Base-by-base conservation (phyloP, 2,888 invertebrate genomes). In the Marasmarcha lunaedactyla region DNA sequence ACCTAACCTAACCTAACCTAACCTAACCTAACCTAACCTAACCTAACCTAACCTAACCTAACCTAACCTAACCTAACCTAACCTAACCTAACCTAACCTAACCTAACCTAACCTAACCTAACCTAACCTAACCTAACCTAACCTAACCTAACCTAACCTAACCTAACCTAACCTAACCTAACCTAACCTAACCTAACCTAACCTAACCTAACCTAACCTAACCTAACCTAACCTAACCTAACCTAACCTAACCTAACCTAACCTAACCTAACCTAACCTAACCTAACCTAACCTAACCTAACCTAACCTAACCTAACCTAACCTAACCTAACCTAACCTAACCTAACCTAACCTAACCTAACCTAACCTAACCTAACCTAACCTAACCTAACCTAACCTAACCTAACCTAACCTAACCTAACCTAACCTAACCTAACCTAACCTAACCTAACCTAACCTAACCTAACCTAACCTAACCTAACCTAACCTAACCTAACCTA, bases 121-220 rank as follows among this genome's bases (percentile, higher is more conserved):
- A n/a, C n/a, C n/a, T n/a, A n/a, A n/a, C n/a, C n/a, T n/a, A n/a
- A n/a, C n/a, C n/a, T n/a, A n/a, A n/a, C n/a, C n/a, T n/a, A n/a
- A n/a, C n/a, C n/a, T n/a, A n/a, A n/a, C n/a, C n/a, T n/a, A n/a
- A n/a, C n/a, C n/a, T n/a, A 41, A 37, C 41, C 41, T 41, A 41
- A 37, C 41, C 41, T 41, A 41, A 37, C 41, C 38, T 37, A 34
- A 38, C 37, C 42, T 37, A 34, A 38, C 37, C 42, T 42, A 38
- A 38, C 42, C 42, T 42, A 38, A 38, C 42, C 42, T 42, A 38
- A 38, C 41, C 41, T 41, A 38, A 38, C 41, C 41, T 38, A 41
- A 38, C 41, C 41, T 41, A 41, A 37, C 41, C 41, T 41, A 41
- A 34, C 41, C 35, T 36, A 41, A 30, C 37, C 37, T 40, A 37